These are phyloP conservation scores for Patella pellucida DNA, from an alignment of 2,888 invertebrate genomes.

Conservation along the genomic window DNA sequence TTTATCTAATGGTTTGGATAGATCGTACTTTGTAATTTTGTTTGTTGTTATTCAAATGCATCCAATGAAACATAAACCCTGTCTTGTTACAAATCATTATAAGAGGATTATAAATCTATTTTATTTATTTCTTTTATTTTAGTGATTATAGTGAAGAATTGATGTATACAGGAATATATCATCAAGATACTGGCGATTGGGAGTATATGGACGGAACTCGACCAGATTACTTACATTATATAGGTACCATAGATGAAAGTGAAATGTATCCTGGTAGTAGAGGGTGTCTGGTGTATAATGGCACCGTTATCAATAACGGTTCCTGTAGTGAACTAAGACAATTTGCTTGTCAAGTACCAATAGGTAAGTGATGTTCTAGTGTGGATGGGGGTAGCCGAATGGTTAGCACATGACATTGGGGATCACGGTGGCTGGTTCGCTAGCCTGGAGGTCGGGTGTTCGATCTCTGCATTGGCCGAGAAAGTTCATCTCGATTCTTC, in stretches of 20 bases:
- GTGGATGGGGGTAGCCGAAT: no score
- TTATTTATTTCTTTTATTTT: neutral
- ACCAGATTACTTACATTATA: neutral
- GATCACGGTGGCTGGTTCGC: no score
- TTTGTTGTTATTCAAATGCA: no score
- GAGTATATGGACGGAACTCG: neutral
- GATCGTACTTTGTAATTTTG: no score
- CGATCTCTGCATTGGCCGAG: no score
- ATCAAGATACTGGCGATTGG: neutral
- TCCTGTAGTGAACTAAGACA: neutral
- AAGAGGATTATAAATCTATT: no score
- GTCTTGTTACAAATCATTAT: no score
- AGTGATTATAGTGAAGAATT: neutral
- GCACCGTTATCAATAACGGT: neutral
- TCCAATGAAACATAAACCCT: no score
- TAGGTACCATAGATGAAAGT: neutral
- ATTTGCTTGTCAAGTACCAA: neutral
- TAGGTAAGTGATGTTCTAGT: neutral
- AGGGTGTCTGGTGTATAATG: neutral
- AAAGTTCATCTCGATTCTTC: no score
- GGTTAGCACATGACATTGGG: no score
- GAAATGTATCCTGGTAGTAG: neutral
- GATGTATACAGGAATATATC: neutral
- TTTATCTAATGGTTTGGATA: no score
- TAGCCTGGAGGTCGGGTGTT: no score